These are phyloP conservation scores for Drosophila infuscata DNA, from an alignment of 2,888 invertebrate species.

Conservation along the genomic window DNA sequence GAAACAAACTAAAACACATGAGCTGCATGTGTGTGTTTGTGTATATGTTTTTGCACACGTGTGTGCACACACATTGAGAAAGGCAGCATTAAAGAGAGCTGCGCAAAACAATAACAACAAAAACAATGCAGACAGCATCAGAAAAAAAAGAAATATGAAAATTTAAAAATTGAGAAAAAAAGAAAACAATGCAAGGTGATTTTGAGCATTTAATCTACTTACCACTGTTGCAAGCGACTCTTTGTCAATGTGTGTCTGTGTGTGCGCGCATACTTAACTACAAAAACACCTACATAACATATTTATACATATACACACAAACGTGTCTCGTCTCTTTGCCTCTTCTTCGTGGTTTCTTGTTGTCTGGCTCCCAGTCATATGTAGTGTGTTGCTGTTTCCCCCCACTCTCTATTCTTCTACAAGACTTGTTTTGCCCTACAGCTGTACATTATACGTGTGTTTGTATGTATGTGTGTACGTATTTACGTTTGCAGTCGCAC, in stretches of 20 bases:
- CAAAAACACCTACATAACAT: conserved; percentile 19
- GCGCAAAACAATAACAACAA: conserved; percentile 60
- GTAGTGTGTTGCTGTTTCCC: conserved; percentile 6
- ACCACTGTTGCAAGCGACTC: conserved; percentile 21
- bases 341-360: conserved; percentile 37
- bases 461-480: conserved; percentile 7
- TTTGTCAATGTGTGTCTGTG: conserved; percentile 12
- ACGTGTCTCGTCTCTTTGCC: conserved; percentile 30
- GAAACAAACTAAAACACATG: conserved; percentile 41
- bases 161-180: conserved; percentile 23
- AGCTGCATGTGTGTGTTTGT: conserved; percentile 16
- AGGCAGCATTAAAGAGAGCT: conserved; percentile 50
- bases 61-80: conserved; percentile 39
- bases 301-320: conserved; percentile 16
- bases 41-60: conserved; percentile 23
- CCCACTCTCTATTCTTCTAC: neutral
- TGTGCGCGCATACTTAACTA: conserved; percentile 24
- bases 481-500: conserved; percentile 45
- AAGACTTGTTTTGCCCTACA: conserved; percentile 52
- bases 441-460: conserved; percentile 23
- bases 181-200: conserved; percentile 60
- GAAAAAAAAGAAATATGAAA: conserved; percentile 33
- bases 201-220: conserved; percentile 59
- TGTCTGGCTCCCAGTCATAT: conserved; percentile 50
- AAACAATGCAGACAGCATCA: conserved; percentile 42